Conservation (phyloP, 2,113 vertebrate genomes). For the Eulemur rufifrons region DNA sequence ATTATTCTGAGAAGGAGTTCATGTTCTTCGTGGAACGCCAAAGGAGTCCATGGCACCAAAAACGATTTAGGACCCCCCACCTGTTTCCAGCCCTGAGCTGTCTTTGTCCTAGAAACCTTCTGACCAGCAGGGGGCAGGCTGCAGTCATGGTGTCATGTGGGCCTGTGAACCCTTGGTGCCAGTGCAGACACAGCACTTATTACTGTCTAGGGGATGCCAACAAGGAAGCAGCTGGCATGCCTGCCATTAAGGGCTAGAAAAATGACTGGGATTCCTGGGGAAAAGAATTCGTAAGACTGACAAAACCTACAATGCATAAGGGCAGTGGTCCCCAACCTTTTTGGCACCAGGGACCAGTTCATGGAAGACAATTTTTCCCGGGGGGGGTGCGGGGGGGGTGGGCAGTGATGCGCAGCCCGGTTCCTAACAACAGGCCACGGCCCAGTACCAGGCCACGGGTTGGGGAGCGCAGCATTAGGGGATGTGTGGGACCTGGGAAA, state of each 20-base stretch:
- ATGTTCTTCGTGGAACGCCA: not conserved
- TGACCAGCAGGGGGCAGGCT: conserved; percentile 27
- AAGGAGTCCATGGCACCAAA: not conserved
- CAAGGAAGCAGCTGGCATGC: not conserved
- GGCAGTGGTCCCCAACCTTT: too few relatives aligned
- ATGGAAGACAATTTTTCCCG: too few relatives aligned
- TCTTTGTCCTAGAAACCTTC: not conserved
- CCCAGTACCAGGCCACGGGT: too few relatives aligned
- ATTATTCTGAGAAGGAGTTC: not conserved
- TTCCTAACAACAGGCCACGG: too few relatives aligned
- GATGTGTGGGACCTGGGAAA: not conserved
- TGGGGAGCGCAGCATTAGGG: not conserved
- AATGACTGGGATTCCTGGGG: not conserved
- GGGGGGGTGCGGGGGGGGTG: too few relatives aligned
- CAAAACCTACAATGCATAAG: not conserved
- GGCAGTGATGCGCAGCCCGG: too few relatives aligned
- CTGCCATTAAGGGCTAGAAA: not conserved
- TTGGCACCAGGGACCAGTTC: too few relatives aligned
- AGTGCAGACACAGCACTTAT: not conserved
- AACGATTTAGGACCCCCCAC: not conserved
- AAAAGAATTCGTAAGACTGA: not conserved
- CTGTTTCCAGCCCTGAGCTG: not conserved
- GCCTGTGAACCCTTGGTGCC: not conserved
- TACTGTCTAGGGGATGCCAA: not conserved
- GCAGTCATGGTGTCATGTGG: not conserved